Evolutionary conservation across 2,888 invertebrate genomes (phyloP), one percentile per base, ranked within the genome.

Genomic region (Gari tellinella): DNA sequence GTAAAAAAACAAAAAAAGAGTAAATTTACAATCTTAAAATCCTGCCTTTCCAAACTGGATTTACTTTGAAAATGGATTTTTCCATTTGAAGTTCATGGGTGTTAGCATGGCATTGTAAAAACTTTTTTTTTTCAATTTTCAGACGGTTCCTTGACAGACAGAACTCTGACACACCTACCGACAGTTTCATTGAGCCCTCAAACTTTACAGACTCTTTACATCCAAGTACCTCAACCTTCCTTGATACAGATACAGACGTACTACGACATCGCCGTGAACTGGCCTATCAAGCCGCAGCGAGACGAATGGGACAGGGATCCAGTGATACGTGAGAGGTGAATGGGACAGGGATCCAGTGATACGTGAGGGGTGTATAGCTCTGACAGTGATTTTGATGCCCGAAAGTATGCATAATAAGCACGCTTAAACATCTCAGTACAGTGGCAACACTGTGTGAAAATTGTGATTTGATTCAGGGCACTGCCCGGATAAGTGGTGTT

Each of bases 231-330:
- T 4, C 10, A 31, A 31, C 5, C 31, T 43, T 43, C 15, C 4
- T 17, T 21, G 23, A 49, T 21, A 23, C 43, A 19, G 23, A 45
- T 23, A 15, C 25, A 25, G 53, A 37, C 19, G 55, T 21, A 25
- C 31, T 69, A 14, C 17, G 64, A 61, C 73, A 67, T 23, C 58
- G 70, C 8, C 49, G 78, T 40, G 78, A 78, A 53, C 65, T 78
- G 5, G 73, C 78, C 10, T 78, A 78, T 49, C 26, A 40, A 43
- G 78, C 78, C 3, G 78, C 78, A 10, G 48, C 73, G 15, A 19
- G 74, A n/a, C 53, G 76, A 25, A 48, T 68, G 17, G 58, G 56
- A 52, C 67, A 76, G 43, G 43, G 43, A 17, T 15, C 43, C 8
- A 31, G 31, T 31, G 31, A 31, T 31, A 31, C 31, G 10, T 31